phyloP scores from a whole-genome alignment of 2,797 vertebrate genomes.

The Rhinoraja longicauda region DNA sequence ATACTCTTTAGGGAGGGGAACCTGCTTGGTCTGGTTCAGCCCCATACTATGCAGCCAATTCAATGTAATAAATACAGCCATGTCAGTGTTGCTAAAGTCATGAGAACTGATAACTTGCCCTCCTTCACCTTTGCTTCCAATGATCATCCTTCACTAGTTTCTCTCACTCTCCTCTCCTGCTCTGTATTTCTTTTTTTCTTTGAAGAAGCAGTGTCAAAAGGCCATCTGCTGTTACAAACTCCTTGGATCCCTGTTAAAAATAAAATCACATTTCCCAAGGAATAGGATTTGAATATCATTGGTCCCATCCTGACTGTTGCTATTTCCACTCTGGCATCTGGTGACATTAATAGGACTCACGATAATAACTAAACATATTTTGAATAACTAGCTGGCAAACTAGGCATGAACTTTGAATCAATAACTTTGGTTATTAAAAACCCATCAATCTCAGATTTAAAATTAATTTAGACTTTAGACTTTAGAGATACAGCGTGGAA shows the following conservation, averaged over 20 bases:
- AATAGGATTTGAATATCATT: not conserved
- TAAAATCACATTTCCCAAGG: not conserved
- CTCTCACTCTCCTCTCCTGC: not conserved
- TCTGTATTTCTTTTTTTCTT: not conserved
- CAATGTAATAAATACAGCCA: slow-evolving; percentile 11
- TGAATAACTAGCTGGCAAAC: not conserved
- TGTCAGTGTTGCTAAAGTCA: not conserved
- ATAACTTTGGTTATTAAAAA: too few species aligned
- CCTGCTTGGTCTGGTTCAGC: not conserved
- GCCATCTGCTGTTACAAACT: not conserved
- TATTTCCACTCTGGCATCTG: not conserved
- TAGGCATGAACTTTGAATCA: not conserved
- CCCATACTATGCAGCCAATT: not conserved
- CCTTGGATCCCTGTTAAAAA: not conserved
- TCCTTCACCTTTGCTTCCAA: not conserved
- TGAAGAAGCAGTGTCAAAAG: not conserved
- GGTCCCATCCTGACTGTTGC: not conserved
- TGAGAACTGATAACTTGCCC: not conserved
- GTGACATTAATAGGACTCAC: not conserved
- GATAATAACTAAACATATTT: not conserved
- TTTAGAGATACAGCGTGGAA: too few species aligned
- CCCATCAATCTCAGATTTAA: too few species aligned
- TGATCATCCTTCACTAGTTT: not conserved
- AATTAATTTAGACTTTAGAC: too few species aligned
- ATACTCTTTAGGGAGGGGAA: not conserved